phyloP scores from a whole-genome alignment of 2,113 vertebrate species.

The Cygnus buccinator region DNA sequence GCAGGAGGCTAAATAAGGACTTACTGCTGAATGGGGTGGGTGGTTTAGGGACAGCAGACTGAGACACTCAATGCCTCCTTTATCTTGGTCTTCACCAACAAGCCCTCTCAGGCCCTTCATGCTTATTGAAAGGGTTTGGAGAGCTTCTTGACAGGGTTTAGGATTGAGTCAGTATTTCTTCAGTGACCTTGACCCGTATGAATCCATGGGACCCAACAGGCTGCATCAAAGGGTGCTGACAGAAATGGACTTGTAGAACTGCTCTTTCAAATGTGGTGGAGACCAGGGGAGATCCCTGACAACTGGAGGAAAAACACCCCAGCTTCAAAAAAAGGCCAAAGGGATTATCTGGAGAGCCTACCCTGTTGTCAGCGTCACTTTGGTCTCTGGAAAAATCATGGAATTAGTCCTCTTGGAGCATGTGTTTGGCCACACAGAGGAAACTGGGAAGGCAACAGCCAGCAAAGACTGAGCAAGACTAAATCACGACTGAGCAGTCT shows the following conservation, averaged over 20 bases:
- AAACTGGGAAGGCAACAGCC: background rate
- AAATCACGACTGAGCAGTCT: background rate
- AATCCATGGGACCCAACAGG: background rate
- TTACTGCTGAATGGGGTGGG: background rate
- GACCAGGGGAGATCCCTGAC: background rate
- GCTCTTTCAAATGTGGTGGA: background rate
- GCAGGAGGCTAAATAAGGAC: background rate
- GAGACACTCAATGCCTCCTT: background rate
- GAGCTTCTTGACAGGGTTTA: background rate
- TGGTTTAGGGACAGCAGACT: background rate
- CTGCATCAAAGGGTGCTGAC: background rate
- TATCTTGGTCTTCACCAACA: background rate
- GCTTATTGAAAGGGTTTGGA: background rate
- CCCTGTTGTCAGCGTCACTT: background rate
- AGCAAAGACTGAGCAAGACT: background rate
- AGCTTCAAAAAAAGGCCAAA: background rate
- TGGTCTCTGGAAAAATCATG: background rate
- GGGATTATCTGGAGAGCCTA: background rate
- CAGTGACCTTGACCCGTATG: rapidly evolving
- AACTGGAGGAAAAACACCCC: background rate
- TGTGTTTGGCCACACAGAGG: background rate
- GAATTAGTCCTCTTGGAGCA: background rate
- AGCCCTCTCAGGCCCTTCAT: background rate
- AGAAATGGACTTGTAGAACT: background rate
- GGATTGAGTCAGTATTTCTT: background rate